These are phyloP conservation scores for Escarpia spicata DNA, from an alignment of 2,888 invertebrate species.

Conservation along the genomic window DNA sequence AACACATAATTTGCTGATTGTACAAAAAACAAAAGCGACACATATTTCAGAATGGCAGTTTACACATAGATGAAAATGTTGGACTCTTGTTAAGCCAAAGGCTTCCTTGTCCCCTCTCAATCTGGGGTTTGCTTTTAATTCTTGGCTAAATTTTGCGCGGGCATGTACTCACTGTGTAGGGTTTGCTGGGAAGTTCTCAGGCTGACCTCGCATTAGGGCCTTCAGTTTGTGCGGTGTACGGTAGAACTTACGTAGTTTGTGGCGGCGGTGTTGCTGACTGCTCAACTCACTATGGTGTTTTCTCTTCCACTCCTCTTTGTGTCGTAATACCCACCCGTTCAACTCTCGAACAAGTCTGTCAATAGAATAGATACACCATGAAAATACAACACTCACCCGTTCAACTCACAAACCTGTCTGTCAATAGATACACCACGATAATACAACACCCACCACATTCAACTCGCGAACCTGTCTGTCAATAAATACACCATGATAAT, in stretches of 20 bases:
- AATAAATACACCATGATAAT: too few relatives aligned
- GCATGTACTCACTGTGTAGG: neutral
- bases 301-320: slow-evolving; percentile 57
- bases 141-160: neutral
- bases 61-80: too few relatives aligned
- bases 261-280: neutral
- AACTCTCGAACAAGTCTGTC: slow-evolving; percentile 69
- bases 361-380: slow-evolving; percentile 51
- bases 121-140: too few relatives aligned
- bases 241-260: slow-evolving; percentile 42
- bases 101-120: too few relatives aligned
- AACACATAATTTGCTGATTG: too few relatives aligned
- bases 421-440: neutral
- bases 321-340: slow-evolving; percentile 77
- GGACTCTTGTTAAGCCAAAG: too few relatives aligned
- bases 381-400: slow-evolving; percentile 77
- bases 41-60: too few relatives aligned
- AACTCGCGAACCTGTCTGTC: neutral
- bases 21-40: too few relatives aligned
- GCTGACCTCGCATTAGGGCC: slow-evolving; percentile 44
- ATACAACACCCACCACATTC: neutral
- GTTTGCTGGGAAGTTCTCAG: neutral
- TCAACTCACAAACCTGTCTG: slow-evolving; percentile 70
- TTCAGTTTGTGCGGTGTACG: slow-evolving; percentile 47
- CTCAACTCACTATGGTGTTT: slow-evolving; percentile 29